Evolutionary conservation across 1,140 invertebrate genomes (phyloP), one percentile per base, ranked within the genome.

Genomic region (Apis florea): DNA sequence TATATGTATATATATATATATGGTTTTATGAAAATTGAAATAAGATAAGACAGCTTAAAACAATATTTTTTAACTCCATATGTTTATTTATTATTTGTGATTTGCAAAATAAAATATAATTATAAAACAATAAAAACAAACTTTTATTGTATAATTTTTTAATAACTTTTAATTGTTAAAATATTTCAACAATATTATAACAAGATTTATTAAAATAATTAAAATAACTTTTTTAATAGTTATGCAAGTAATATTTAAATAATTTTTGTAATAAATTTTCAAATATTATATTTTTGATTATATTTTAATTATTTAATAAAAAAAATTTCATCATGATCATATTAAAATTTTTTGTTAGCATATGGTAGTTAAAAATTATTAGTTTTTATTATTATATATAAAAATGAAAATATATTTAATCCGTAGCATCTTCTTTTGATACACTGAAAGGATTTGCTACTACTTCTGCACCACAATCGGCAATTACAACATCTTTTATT

Each of bases 391-490:
- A 13, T 49, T 19, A 79, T 47, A 63, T 19, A 79, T 47, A 63
- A 54, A 26, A 13, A 76, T 26, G 12, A 12, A 47, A 64, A 63
- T 67, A 74, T 47, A 15, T 92, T 94, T 95, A 96, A 79, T 96
- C 95, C 49, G 90, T 93, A 88, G 97, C 97, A 95, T 97, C 97
- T 75, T 96, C 96, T 94, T 97, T 98, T 77, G 95, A 90, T 53
- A 98, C 97, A 85, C 95, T 94, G 91, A 97, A 98, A 71, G 97
- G 97, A 91, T 96, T 96, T n/a, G 92, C 82, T 4, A 98, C 95
- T 56, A 92, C 91, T 90, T 97, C 95, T 51, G 94, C 95, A 67
- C 96, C 96, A 90, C 95, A 95, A 90, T 98, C 96, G 61, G 94
- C 94, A 91, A 99, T 98, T 9, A 96, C 94, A 59, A 98, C 96